Conservation (phyloP, 2,797 vertebrate species). For the Ptychadena robeensis region DNA sequence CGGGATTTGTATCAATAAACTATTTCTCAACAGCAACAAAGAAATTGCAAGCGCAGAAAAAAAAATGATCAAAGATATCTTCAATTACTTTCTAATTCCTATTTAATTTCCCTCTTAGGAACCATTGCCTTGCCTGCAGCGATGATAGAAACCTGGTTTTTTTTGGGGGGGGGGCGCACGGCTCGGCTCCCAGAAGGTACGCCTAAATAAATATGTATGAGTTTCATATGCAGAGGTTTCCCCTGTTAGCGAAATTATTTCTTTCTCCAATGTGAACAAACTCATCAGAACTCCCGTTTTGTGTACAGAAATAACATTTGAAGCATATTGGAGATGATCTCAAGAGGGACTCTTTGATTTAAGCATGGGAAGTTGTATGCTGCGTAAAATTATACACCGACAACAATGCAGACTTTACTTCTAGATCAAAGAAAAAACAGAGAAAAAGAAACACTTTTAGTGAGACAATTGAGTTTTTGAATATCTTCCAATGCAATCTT, state of each 20-base stretch:
- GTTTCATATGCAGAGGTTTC: constrained; percentile 76
- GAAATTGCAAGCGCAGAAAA: constrained; percentile 64
- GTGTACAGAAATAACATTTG: constrained; percentile 67
- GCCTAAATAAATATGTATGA: constrained; percentile 79
- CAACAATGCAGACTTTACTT: constrained; percentile 31
- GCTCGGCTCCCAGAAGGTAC: constrained; percentile 76
- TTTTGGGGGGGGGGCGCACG: constrained; percentile 70
- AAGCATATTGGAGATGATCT: constrained; percentile 65
- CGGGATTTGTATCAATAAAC: constrained; percentile 73
- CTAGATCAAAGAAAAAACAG: constrained; percentile 15
- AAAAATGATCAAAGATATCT: constrained; percentile 81
- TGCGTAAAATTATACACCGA: constrained; percentile 11
- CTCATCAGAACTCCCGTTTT: constrained; percentile 69
- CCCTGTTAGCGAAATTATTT: constrained; percentile 73
- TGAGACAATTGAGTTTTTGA: constrained; percentile 25
- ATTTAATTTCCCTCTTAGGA: constrained; percentile 78
- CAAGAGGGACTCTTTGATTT: constrained; percentile 61
- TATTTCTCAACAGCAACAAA: constrained; percentile 69
- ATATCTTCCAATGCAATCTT: constrained; percentile 45
- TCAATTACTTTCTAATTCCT: constrained; percentile 79
- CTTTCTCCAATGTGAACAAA: constrained; percentile 68
- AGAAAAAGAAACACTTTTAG: not conserved
- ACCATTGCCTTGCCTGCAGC: constrained; percentile 72
- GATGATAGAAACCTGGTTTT: constrained; percentile 73
- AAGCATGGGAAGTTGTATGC: constrained; percentile 52